phyloP scores from a whole-genome alignment of 2,888 invertebrate genomes.

The Tetragonula carbonaria region DNA sequence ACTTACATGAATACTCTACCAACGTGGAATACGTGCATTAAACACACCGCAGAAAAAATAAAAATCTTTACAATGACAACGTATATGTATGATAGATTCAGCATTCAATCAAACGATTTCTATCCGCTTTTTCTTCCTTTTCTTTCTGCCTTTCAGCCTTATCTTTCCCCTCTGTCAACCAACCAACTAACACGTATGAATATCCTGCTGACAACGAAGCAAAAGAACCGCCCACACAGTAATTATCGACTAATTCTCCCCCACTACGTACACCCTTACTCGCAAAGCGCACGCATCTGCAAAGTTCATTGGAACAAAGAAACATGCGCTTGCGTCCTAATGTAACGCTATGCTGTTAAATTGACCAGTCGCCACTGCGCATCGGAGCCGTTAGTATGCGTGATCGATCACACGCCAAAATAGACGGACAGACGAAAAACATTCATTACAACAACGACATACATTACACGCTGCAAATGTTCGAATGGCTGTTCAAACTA shows the following conservation, averaged over 20 bases:
- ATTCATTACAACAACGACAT: conserved; percentile 38
- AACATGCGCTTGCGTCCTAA: conserved; percentile 33
- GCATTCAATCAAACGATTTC: neutral
- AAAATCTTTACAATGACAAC: neutral
- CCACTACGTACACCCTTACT: neutral
- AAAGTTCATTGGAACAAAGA: neutral
- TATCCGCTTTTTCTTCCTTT: no score
- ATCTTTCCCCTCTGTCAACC: neutral
- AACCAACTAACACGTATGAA: neutral
- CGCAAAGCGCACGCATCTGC: neutral
- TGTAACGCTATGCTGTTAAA: neutral
- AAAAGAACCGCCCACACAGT: neutral
- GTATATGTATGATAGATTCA: no score
- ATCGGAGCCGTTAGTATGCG: conserved; percentile 32
- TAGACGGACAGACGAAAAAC: neutral
- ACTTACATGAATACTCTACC: no score
- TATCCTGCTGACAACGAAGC: neutral
- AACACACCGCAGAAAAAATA: neutral
- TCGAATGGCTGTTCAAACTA: conserved; percentile 71
- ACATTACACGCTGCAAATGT: conserved; percentile 69
- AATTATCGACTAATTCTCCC: neutral
- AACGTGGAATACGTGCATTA: neutral
- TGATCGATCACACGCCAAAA: conserved; percentile 14
- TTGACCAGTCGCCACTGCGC: conserved; percentile 40
- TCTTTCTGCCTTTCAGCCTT: no score